These are phyloP conservation scores for Eurystomus glaucurus DNA, from an alignment of 2,797 vertebrate genomes.

Conservation along the genomic window DNA sequence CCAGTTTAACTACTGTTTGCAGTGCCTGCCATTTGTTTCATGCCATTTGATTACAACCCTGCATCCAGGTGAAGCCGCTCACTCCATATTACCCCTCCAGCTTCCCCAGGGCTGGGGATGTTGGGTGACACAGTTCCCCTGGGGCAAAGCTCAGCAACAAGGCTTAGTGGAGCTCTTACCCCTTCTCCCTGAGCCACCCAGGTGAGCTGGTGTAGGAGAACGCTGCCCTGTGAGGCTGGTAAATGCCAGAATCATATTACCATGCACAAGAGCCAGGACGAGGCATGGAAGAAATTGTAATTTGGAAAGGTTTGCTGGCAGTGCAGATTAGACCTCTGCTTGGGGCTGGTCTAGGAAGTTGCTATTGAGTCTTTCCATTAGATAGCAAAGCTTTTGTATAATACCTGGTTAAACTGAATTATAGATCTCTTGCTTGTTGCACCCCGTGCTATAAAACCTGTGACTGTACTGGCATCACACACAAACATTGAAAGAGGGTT, in stretches of 20 bases:
- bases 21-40: neutral
- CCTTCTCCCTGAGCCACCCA: rapidly evolving
- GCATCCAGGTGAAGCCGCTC: rapidly evolving
- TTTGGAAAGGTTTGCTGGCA: neutral
- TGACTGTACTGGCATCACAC: rapidly evolving
- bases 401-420: neutral
- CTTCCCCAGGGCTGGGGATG: rapidly evolving
- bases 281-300: neutral
- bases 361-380: neutral
- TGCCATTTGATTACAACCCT: neutral
- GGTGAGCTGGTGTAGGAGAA: neutral
- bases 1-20: neutral
- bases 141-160: rapidly evolving
- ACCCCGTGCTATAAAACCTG: neutral
- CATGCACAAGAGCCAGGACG: neutral
- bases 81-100: rapidly evolving
- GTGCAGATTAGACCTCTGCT: neutral
- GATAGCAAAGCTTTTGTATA: neutral
- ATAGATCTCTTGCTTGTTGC: neutral
- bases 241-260: rapidly evolving
- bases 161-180: neutral
- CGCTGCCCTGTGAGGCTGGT: neutral
- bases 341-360: neutral
- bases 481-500: neutral
- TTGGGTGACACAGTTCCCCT: rapidly evolving